Base-by-base conservation (phyloP, 2,888 invertebrate species). In the Odontomyia ornata region DNA sequence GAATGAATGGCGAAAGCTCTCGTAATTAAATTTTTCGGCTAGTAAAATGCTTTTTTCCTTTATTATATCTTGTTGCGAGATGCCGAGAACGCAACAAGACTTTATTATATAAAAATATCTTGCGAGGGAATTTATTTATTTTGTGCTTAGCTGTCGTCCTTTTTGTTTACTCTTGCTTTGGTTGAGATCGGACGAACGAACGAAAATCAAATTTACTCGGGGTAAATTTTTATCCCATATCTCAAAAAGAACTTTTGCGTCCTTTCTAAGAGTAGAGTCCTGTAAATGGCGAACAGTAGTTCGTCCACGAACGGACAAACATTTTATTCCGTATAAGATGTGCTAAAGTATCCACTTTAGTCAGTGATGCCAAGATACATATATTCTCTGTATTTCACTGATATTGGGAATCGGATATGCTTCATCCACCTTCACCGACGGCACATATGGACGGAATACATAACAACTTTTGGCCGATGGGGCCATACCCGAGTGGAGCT, bases 181-280 rank as follows among this genome's bases (percentile, higher is more conserved):
- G 13, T 69, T 36, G 36, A 36, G 36, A 47, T n/a, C n/a, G n/a
- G n/a, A n/a, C n/a, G n/a, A 23, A 52, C 27, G 57, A 73, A 73
- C 57, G 73, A 73, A 73, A 73, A 73, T 73, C 73, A 73, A 73
- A 73, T 73, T 73, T 73, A 73, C 73, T 73, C 43, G 28, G 15
- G n/a, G 57, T 57, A 73, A 21, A 30, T 36, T 56, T 46, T 36
- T 57, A 71, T 73, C 57, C 73, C 73, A 5, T 60, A 9, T 36
- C 36, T 36, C 65, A 18, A 60, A 30, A 73, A 57, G 43, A 73
- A 73, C 30, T 73, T 73, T 36, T 57, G 36, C 18, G 69, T 69
- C 46, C 64, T 64, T 28, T 64, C n/a, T 25, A 13, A 52, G n/a
- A n/a, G n/a, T n/a, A n/a, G n/a, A n/a, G n/a, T n/a, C n/a, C 52